phyloP scores from a whole-genome alignment of 2,888 invertebrate species.

The Mimumesa dahlbomi region DNA sequence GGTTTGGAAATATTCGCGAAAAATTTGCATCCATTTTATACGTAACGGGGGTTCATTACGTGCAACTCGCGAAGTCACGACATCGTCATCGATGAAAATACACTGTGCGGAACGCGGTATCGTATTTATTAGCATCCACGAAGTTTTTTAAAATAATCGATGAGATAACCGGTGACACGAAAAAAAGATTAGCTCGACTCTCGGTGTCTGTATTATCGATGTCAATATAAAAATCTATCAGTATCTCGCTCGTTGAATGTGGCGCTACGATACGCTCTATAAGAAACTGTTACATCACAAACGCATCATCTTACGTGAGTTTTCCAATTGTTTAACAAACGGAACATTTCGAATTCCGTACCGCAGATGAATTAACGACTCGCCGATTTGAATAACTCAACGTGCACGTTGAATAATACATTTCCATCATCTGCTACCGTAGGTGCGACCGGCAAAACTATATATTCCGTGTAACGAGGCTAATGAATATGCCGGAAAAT shows the following conservation, averaged over 20 bases:
- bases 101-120: conserved; percentile 27
- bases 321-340: too few relatives aligned
- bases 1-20: background rate
- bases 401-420: conserved; percentile 12
- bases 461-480: too few relatives aligned
- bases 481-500: too few relatives aligned
- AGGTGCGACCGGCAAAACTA: too few relatives aligned
- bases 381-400: background rate
- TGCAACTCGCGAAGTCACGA: conserved; percentile 19
- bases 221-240: background rate
- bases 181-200: conserved; percentile 20
- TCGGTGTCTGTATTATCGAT: conserved; percentile 8
- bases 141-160: conserved; percentile 5
- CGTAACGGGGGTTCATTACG: conserved; percentile 3
- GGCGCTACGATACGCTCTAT: background rate
- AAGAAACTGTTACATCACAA: background rate
- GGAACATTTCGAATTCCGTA: background rate
- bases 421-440: background rate
- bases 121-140: conserved; percentile 28
- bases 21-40: conserved; percentile 8
- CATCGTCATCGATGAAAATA: conserved; percentile 58
- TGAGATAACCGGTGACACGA: conserved; percentile 38
- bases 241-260: background rate
- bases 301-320: background rate
- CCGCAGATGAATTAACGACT: background rate